Evolutionary conservation across 2,888 invertebrate species (phyloP), one percentile per base, ranked within the genome.

Genomic region (Epinotia nisella): DNA sequence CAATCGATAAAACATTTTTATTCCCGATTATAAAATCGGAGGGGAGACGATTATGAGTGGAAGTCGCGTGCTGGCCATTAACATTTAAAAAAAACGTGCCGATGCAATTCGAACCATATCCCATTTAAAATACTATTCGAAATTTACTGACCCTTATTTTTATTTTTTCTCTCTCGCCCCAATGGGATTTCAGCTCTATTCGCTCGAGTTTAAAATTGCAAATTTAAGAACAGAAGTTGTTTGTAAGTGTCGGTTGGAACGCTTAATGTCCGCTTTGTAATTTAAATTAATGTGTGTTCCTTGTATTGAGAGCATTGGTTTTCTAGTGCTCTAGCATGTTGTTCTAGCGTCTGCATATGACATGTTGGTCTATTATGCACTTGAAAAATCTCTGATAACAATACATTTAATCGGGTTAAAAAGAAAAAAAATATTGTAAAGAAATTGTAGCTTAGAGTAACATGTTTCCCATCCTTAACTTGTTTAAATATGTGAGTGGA

Each of bases 1-100:
- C 79, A 86, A 87, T 88, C 90, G 87, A 90, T 90, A 88, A 76
- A 83, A 81, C 85, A 86, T 89, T 90, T 89, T 88, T 66, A 66
- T 83, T 82, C 80, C 77, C 82, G 85, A 87, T 87, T 87, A 87
- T 86, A 87, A 88, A 87, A 83, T 82, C 80, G 82, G 66, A 66
- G 80, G 83, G 89, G 90, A 88, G 85, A 80, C 75, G 76, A 80
- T 66, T 86, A 86, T 83, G 87, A 90, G 89, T 84, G 85, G 83
- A 80, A 62, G 91, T 85, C 92, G 91, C 91, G 91, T 91, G 91
- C 86, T 81, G 76, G 83, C 85, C 59, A 68, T 59, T 68, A 68
- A 41, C 66, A 56, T 56, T 66, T 41, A 66, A 66, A 66, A 59
- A 59, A 66, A 41, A 39, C 49, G 24, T 13, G 3, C 39, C 56